Percentiles rank a stretch among this genome's conserved stretches.
Conservation (phyloP, 2,113 vertebrate species). For the Aegotheles bennettii region DNA sequence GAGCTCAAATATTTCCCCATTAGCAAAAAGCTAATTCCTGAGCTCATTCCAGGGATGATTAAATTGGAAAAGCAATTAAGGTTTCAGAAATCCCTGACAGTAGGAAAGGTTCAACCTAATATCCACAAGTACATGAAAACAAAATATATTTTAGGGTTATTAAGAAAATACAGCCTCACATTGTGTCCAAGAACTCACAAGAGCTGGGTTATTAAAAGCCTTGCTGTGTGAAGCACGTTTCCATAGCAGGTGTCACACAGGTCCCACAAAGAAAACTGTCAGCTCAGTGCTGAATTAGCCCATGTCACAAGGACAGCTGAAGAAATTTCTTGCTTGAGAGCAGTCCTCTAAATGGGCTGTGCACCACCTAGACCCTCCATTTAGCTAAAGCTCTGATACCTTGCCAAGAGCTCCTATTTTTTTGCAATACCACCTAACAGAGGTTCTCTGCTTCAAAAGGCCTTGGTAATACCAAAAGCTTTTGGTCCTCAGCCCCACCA, state of each 20-base stretch:
- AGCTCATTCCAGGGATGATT: constrained; percentile 53
- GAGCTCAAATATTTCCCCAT: constrained; percentile 37
- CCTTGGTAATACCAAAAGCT: background rate
- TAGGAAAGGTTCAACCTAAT: constrained; percentile 26
- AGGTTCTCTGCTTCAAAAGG: background rate
- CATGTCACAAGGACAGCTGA: background rate
- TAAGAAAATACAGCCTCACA: background rate
- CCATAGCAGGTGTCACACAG: background rate
- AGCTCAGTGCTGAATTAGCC: background rate
- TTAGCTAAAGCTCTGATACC: background rate
- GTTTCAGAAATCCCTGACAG: constrained; percentile 35
- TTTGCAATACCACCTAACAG: background rate
- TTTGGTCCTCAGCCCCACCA: background rate
- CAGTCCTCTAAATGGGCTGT: background rate
- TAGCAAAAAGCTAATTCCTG: constrained; percentile 50
- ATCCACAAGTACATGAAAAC: constrained; percentile 16
- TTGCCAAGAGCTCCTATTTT: background rate
- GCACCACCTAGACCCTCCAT: background rate
- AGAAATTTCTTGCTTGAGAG: background rate
- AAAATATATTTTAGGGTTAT: constrained; percentile 37
- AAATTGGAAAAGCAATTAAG: constrained; percentile 52
- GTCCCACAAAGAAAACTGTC: background rate
- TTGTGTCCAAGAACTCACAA: background rate
- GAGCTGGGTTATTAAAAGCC: background rate
- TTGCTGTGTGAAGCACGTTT: background rate